Evolutionary conservation across 2,113 vertebrate genomes (phyloP), one percentile per base, ranked within the genome.

Genomic region (Sylvia atricapilla): DNA sequence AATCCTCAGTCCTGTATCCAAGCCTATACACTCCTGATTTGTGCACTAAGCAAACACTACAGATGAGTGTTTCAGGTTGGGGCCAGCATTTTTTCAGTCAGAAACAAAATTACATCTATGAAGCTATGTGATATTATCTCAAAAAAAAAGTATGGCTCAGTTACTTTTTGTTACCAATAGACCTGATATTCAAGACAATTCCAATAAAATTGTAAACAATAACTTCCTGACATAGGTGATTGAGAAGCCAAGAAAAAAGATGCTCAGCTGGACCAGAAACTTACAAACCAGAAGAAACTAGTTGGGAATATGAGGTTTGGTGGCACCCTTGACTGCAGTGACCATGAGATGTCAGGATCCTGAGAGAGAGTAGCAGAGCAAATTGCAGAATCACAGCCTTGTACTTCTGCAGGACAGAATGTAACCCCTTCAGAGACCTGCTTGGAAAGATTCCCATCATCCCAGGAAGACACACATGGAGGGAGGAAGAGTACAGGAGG

Each of bases 261-360:
- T 75, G 15, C 5, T 50, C 1, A 1, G 4, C 22, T 94, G 39
- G 25, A 63, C 21, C 4, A 46, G 11, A 23, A 13, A 11, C 10
- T 52, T 60, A 47, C 6, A 62, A 47, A 84, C 5, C 4, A 69
- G 35, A 52, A 64, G 6, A 21, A 73, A 21, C 4, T 31, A 12
- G 5, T 0, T 43, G 10, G 33, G 17, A 3, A 39, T 46, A 53
- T 20, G 33, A 79, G 1, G 7, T 37, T 4, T 10, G 5, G 19
- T 53, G 25, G 4, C 16, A 63, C 20, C 33, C 7, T 47, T 81
- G 15, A 5, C 37, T 80, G 13, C 8, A 73, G 35, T 46, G 49
- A 53, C 18, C 18, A 24, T 58, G 37, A 35, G 33, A 35, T 49
- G n/a, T 47, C 25, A 52, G 15, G 35, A 58, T 60, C 9, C 23